These are phyloP conservation scores for Carcharodon carcharias DNA, from an alignment of 2,797 vertebrate species.

Conservation along the genomic window DNA sequence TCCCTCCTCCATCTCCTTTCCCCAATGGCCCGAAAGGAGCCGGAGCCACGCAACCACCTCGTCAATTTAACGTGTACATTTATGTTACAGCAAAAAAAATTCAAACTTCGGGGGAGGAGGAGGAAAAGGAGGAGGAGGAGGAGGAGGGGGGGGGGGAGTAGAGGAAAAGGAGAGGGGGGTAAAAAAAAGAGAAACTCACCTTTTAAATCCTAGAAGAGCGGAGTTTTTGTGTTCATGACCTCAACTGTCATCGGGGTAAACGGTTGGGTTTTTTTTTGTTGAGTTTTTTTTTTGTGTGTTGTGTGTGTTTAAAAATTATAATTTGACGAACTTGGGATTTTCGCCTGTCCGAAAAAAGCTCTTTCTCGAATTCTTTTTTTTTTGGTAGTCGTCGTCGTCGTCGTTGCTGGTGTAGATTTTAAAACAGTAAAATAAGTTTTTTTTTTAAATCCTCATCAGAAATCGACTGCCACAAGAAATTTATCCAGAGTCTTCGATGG, in stretches of 20 bases:
- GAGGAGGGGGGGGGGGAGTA: too few species aligned
- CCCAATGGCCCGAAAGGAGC: slow-evolving; percentile 22
- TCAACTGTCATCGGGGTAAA: slow-evolving; percentile 55
- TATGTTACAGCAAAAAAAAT: neutral
- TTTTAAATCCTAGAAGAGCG: slow-evolving; percentile 67
- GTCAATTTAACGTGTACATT: neutral
- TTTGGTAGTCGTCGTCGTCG: neutral
- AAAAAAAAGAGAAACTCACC: slow-evolving; percentile 39
- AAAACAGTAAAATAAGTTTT: slow-evolving; percentile 24
- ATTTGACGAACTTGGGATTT: neutral
- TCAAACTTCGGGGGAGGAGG: neutral
- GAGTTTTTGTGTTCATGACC: slow-evolving; percentile 73
- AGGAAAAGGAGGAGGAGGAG: too few species aligned
- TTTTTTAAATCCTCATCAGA: neutral
- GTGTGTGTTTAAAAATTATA: neutral
- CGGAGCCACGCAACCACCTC: slow-evolving; percentile 1
- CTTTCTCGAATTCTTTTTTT: neutral
- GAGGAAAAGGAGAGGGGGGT: neutral
- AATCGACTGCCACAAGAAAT: slow-evolving; percentile 1
- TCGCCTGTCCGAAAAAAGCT: neutral
- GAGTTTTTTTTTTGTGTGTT: too few species aligned
- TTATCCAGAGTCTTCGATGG: slow-evolving; percentile 11
- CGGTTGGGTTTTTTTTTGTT: slow-evolving; percentile 51
- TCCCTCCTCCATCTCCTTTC: neutral
- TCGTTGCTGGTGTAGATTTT: neutral